These are phyloP conservation scores for Arothron firmamentum DNA, from an alignment of 2,113 vertebrate species.

Conservation along the genomic window DNA sequence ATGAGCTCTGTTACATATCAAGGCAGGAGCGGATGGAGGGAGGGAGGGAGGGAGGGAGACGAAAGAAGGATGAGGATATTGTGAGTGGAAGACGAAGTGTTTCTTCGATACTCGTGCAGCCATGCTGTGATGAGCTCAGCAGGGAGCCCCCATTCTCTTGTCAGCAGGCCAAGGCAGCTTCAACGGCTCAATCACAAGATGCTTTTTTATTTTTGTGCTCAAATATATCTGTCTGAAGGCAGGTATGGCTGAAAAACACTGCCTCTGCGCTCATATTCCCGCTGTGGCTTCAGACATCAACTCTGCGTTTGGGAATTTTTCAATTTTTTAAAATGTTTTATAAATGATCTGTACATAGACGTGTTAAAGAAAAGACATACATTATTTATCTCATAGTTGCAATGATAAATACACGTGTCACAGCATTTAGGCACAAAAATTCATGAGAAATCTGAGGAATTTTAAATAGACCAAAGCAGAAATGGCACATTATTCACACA, in stretches of 20 bases:
- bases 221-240: constrained; percentile 7
- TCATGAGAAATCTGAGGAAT: too few species aligned
- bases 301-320: too few species aligned
- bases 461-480: too few species aligned
- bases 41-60: constrained; percentile 22
- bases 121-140: constrained; percentile 57
- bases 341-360: too few species aligned
- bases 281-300: too few species aligned
- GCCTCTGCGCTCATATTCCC: too few species aligned
- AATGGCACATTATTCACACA: too few species aligned
- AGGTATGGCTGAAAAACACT: not conserved
- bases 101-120: constrained; percentile 55
- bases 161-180: constrained; percentile 56
- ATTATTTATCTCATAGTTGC: too few species aligned
- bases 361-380: too few species aligned
- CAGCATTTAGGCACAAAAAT: too few species aligned
- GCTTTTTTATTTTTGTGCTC: constrained; percentile 7
- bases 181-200: constrained; percentile 53
- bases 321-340: too few species aligned
- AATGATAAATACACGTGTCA: too few species aligned
- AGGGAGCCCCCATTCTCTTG: constrained; percentile 46
- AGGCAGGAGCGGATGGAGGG: constrained; percentile 25
- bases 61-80: constrained; percentile 40
- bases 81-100: constrained; percentile 60
- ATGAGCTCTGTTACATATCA: constrained; percentile 64